phyloP scores from a whole-genome alignment of 2,113 vertebrate genomes.

The Gobio gobio region DNA sequence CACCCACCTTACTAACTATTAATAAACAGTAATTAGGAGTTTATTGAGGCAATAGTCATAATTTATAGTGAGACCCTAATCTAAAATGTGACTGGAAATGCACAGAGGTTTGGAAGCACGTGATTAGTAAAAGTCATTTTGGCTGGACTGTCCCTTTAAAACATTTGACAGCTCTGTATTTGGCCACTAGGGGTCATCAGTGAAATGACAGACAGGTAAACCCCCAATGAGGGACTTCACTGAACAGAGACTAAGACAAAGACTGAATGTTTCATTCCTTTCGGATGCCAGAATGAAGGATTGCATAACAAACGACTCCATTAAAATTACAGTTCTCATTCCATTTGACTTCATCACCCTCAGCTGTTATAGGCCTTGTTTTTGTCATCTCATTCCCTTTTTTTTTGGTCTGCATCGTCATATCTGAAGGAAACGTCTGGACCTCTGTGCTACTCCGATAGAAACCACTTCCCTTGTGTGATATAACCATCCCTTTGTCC shows the following conservation, averaged over 20 bases:
- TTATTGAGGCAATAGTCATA: too few species aligned
- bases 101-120: not conserved
- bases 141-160: not conserved
- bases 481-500: not conserved
- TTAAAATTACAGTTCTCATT: not conserved
- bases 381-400: not conserved
- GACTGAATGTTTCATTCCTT: not conserved
- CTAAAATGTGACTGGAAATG: too few species aligned
- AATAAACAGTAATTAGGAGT: too few species aligned
- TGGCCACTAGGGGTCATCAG: constrained; percentile 73
- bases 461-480: not conserved
- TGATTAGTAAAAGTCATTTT: not conserved
- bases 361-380: not conserved
- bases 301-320: not conserved
- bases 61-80: too few species aligned
- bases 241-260: not conserved
- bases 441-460: not conserved
- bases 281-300: not conserved
- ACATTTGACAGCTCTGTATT: constrained; percentile 44
- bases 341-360: not conserved
- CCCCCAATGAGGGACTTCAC: not conserved
- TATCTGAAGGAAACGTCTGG: constrained; percentile 21
- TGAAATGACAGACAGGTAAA: constrained; percentile 43
- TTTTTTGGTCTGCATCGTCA: not conserved
- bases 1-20: too few species aligned